Evolutionary conservation across 53 echinoderm and acorn worm genomes (phyloP), one percentile per base, ranked within the genome.

Genomic region (Holothuria leucospilota): DNA sequence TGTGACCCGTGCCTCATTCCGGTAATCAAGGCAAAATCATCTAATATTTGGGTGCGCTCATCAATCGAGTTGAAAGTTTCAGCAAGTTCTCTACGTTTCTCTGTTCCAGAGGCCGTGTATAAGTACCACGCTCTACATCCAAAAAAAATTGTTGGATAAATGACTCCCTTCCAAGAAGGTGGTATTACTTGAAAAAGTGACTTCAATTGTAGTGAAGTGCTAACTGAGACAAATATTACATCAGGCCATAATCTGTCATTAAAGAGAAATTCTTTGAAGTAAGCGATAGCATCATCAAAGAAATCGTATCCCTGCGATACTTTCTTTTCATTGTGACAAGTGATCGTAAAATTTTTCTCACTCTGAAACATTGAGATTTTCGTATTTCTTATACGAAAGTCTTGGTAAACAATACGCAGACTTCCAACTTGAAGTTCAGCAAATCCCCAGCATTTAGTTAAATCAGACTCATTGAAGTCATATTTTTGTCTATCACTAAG

Each of bases 271-370:
- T 63, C 27, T 27, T 10, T 27, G 0, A 63, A 63, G 64, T 8
- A 63, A 10, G 8, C 64, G 15, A 80, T 59, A 2, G 61, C 80
- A 25, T 80, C 80, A 18, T 59, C 59, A 8, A 80, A 34, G 3
- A 75, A 51, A 16, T 75, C 51, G 23, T 75, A 75, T 21, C 20
- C 24, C 14, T 42, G 46, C 7, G 9, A 2, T 11, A 59, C 80
- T 28, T 80, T 59, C 16, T 61, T 80, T n/a, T 80, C 80, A 28
- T 80, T 34, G 62, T 80, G 80, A 34, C 80, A 80, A n/a, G 28
- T 61, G 5, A 80, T 5, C 6, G 29, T 59, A 14, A 21, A 34
- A 53, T 59, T 61, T 20, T 59, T 10, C 10, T 61, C 80, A 20
- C 56, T 10, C 6, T 13, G 29, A 12, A 59, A 21, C 11, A 20